Base-by-base conservation (phyloP, 2,113 vertebrate species). In the Alectura lathami region DNA sequence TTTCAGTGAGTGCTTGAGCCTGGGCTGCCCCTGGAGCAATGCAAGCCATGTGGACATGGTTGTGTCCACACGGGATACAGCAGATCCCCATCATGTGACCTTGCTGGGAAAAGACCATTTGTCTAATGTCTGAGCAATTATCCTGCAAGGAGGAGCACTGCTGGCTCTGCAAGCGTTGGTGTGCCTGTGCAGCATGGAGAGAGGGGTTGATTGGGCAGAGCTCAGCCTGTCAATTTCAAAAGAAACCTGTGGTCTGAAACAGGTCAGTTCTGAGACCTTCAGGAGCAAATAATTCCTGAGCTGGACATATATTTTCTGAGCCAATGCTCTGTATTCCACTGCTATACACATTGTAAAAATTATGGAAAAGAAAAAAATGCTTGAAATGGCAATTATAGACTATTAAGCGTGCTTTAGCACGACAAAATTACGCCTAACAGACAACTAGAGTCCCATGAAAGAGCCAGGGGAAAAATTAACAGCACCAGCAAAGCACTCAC, bases 361-460 rank as follows among this genome's bases (percentile, higher is more conserved):
- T 68, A 83, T 43, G 7, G 48, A 60, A 84, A 56, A 57, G 7
- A 6, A 70, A 72, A 72, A 86, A 78, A 29, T 32, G 36, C n/a
- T 64, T 93, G 62, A 73, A 76, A 79, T 21, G 27, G 43, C 30
- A 36, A 22, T 91, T 93, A 76, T 32, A 73, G 57, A 40, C 48
- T 27, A 24, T 60, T 89, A 95, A 94, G 16, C 40, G 15, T 64
- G 76, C 57, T 79, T 87, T 48, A 94, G 74, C 78, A 73, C 72
- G 67, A 24, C 60, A 78, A 4, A 29, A 36, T 84, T 78, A 81
- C 23, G 51, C 69, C 60, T 94, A 48, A 93, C 94, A 91, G 66
- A 84, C 91, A 78, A 72, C 73, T 11, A 89, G 83, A 92, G 92
- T 34, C 56, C 83, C 63, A 64, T 86, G 86, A 93, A 88, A 83